Percentiles rank a stretch among this genome's conserved stretches.
phyloP scores from a whole-genome alignment of 2,113 vertebrate genomes.

The Tychaedon coryphoeus region DNA sequence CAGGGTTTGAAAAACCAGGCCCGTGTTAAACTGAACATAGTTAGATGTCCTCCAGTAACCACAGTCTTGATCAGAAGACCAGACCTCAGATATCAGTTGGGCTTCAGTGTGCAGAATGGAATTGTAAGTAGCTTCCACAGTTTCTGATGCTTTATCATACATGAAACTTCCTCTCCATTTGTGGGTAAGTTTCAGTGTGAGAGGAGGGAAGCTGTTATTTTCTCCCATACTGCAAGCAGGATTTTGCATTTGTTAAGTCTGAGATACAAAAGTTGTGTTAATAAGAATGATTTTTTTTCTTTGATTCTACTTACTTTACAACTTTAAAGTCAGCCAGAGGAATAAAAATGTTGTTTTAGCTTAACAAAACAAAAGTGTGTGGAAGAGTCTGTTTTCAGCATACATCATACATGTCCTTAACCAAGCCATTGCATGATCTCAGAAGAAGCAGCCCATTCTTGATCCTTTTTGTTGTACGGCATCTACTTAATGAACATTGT shows the following conservation, averaged over 20 bases:
- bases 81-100: constrained; percentile 92
- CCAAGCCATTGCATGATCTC: background rate
- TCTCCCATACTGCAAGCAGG: background rate
- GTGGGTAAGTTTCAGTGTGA: background rate
- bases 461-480: background rate
- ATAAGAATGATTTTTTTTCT: background rate
- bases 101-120: constrained; percentile 97
- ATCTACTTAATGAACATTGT: background rate
- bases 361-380: background rate
- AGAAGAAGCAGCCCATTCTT: background rate
- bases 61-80: constrained; percentile 95
- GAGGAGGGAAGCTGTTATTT: background rate
- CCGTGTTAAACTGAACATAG: constrained; percentile 91
- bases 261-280: background rate
- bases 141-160: background rate
- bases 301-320: background rate
- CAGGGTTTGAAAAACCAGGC: constrained; percentile 95
- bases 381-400: background rate
- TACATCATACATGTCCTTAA: background rate
- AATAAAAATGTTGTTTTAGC: background rate
- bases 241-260: background rate
- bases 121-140: constrained; percentile 80
- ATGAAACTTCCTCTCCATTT: background rate
- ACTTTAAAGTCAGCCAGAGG: background rate
- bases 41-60: constrained; percentile 94